Evolutionary conservation across 2,797 vertebrate genomes (phyloP), one percentile per base, ranked within the genome.

Genomic region (Hozukius guyotensis): DNA sequence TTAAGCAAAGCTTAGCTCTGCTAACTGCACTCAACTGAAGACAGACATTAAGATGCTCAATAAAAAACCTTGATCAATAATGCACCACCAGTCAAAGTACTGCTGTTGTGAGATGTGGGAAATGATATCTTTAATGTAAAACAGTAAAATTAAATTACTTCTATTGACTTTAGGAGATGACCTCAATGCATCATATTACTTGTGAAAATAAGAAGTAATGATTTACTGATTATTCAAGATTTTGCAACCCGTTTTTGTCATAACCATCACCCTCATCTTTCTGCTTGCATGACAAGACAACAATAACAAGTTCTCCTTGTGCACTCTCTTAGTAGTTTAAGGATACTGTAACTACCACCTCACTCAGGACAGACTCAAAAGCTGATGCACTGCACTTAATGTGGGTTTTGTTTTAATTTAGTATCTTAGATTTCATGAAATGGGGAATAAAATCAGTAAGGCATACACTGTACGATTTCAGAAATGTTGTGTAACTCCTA

Each of bases 1-100:
- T 87, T 60, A 25, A 73, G 70, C 62, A 67, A 85, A 82, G 70
- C 74, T 79, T 36, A 72, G 75, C 70, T 79, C 32, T 73, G 69
- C 64, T 77, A 75, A 69, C 78, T 34, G 63, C 61, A 70, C 36
- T 72, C 59, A 87, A 69, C 71, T 72, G 31, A 55, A 62, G 36
- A 74, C 56, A 79, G 42, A 72, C 64, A 83, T 86, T 83, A 70
- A 71, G 56, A 84, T 74, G 71, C 61, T 83, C 72, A 77, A 66
- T 81, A 81, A 67, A 85, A 53, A 76, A 20, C 46, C 56, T 66
- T 70, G 69, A 88, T 87, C 81, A 87, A 78, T 80, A 82, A 84
- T 76, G 68, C 68, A 78, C 34, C 55, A 72, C 16, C 20, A 69
- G 72, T 77, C 68, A 84, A 72, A 76, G 49, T 38, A 42, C 20